phyloP scores from a whole-genome alignment of 1,140 invertebrate genomes.

The Atopsyche davidsoni region DNA sequence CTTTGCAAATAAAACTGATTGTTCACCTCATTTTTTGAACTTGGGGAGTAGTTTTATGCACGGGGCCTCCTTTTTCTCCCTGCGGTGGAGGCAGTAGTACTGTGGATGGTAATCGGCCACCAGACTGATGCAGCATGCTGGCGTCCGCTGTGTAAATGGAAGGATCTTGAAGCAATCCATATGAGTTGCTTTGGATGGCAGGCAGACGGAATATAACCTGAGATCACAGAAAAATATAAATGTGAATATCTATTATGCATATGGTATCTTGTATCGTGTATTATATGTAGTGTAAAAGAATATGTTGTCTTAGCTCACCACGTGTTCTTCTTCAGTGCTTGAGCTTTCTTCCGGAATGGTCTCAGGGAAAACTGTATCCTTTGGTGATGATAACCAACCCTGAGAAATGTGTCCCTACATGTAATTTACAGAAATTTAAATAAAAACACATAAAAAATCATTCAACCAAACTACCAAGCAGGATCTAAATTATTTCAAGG shows the following conservation, averaged over 20 bases:
- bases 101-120: too few relatives aligned
- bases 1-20: too few relatives aligned
- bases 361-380: constrained; percentile 82
- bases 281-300: constrained; percentile 7
- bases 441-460: too few relatives aligned
- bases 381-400: constrained; percentile 75
- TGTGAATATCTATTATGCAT: too few relatives aligned
- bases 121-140: constrained; percentile 48
- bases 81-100: constrained; percentile 6
- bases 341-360: constrained; percentile 89
- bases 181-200: constrained; percentile 60
- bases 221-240: constrained; percentile 23
- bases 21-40: constrained; percentile 54
- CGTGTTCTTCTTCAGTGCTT: constrained; percentile 85
- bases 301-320: constrained; percentile 53
- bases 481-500: too few relatives aligned
- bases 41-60: constrained; percentile 45
- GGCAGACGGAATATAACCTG: constrained; percentile 72
- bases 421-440: too few relatives aligned
- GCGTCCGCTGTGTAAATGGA: constrained; percentile 52
- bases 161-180: constrained; percentile 49
- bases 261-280: background rate
- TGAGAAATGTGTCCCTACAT: constrained; percentile 27
- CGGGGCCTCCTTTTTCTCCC: too few relatives aligned
- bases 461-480: too few relatives aligned